Evolutionary conservation across 2,797 vertebrate species (phyloP).

Genomic region (Lindbergichthys nudifrons): DNA sequence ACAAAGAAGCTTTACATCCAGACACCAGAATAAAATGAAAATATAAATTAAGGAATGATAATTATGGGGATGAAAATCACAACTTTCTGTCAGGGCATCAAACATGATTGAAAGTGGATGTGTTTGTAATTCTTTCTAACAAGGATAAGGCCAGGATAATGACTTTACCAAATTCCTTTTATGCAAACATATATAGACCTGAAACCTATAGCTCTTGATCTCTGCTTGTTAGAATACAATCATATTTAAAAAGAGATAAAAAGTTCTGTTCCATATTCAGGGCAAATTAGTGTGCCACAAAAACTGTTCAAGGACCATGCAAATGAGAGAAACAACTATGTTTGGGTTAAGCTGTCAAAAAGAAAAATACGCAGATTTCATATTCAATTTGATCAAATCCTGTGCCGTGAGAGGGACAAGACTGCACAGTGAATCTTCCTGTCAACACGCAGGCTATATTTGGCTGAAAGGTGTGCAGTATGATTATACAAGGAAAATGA

Average conservation of each 20-base stretch:
- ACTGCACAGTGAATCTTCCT: conserved; percentile 25
- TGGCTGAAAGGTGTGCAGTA: conserved; percentile 69
- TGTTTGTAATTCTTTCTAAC: neutral
- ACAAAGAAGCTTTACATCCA: no score
- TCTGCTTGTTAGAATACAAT: neutral
- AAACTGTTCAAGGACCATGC: neutral
- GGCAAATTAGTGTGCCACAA: neutral
- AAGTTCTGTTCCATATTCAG: neutral
- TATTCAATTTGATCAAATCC: neutral
- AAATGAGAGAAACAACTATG: neutral
- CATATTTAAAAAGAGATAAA: neutral
- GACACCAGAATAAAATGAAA: no score
- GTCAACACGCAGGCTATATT: conserved; percentile 64
- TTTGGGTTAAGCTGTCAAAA: neutral
- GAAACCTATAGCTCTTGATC: neutral
- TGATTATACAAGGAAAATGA: conserved; percentile 74
- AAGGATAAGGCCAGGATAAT: conserved; percentile 34
- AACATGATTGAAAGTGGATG: neutral
- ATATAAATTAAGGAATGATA: no score
- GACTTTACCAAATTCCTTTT: neutral
- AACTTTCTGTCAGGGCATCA: neutral
- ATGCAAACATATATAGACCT: neutral
- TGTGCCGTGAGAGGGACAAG: neutral
- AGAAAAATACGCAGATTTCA: neutral
- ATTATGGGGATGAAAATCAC: no score